Conservation (phyloP, 2,113 vertebrate species). For the Neogobius melanostomus region DNA sequence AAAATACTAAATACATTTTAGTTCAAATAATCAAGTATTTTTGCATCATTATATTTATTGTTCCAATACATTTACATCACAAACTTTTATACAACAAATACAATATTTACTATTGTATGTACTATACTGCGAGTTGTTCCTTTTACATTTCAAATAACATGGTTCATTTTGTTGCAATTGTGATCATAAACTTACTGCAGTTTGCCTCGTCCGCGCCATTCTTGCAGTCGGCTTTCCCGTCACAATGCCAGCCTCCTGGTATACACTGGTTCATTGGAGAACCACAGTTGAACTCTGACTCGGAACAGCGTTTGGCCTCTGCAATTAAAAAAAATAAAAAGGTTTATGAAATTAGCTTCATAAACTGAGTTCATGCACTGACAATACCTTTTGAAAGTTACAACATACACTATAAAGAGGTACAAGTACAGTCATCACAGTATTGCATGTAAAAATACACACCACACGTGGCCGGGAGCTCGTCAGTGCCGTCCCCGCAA, state of each 20-base stretch:
- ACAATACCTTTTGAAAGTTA: not conserved
- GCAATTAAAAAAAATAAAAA: conserved; percentile 14
- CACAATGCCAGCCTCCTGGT: conserved; percentile 80
- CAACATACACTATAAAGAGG: not conserved
- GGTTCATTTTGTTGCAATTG: not conserved
- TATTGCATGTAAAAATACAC: conserved; percentile 37
- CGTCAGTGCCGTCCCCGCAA: conserved; percentile 82
- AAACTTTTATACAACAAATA: too few relatives aligned
- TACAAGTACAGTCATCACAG: not conserved
- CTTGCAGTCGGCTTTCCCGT: conserved; percentile 77
- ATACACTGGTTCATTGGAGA: conserved; percentile 76
- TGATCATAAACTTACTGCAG: conserved; percentile 76
- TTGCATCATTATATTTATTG: too few relatives aligned
- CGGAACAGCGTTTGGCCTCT: conserved; percentile 76
- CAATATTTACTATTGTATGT: too few relatives aligned
- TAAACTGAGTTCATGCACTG: not conserved
- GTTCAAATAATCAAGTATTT: not conserved
- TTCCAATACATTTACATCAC: too few relatives aligned
- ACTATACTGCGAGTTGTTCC: too few relatives aligned
- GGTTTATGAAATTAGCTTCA: not conserved
- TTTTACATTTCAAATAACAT: too few relatives aligned
- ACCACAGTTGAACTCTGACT: conserved; percentile 77
- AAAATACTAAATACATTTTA: not conserved
- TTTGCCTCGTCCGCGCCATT: conserved; percentile 80
- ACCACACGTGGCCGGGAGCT: conserved; percentile 77